A percentile compares a stretch with the other conserved stretches of the same genome.
phyloP scores from a whole-genome alignment of 1,140 invertebrate genomes.

The Drosophila sucinea region DNA sequence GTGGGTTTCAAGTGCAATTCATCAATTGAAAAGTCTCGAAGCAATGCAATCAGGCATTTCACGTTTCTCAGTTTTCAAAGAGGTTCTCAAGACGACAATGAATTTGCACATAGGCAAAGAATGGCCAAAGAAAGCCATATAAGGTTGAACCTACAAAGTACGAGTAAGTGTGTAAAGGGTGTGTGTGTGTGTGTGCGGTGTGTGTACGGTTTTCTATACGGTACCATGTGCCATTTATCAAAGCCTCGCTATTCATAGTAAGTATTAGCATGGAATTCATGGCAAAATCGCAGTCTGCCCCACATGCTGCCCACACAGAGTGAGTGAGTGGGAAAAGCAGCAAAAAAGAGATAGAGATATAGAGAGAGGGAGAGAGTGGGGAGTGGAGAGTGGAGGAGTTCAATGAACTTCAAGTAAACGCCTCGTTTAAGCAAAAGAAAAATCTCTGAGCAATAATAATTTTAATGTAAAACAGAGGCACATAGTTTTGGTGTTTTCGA shows the following conservation, averaged over 20 bases:
- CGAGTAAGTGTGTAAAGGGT: background rate
- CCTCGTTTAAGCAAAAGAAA: slow-evolving; percentile 29
- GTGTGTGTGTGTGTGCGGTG: background rate
- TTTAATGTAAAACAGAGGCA: slow-evolving; percentile 61
- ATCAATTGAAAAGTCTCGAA: slow-evolving; percentile 33
- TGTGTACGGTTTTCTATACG: slow-evolving; percentile 16
- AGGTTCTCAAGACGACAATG: slow-evolving; percentile 38
- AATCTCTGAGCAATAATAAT: slow-evolving; percentile 48
- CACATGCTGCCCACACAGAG: slow-evolving; percentile 44
- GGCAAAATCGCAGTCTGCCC: slow-evolving; percentile 39
- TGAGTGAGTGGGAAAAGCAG: slow-evolving; percentile 3
- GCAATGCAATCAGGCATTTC: slow-evolving; percentile 25
- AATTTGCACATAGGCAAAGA: slow-evolving; percentile 41
- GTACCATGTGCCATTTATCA: slow-evolving; percentile 50
- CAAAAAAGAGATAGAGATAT: slow-evolving; percentile 36
- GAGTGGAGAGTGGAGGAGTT: background rate
- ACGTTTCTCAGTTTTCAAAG: slow-evolving; percentile 18
- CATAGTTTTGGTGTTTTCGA: slow-evolving; percentile 33
- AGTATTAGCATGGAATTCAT: slow-evolving; percentile 20
- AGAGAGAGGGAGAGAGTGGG: background rate
- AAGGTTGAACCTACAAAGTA: slow-evolving; percentile 30
- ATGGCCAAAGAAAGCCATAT: slow-evolving; percentile 48
- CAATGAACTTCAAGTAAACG: slow-evolving; percentile 39
- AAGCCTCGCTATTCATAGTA: slow-evolving; percentile 53
- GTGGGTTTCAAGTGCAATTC: slow-evolving; percentile 45